Base-by-base conservation (phyloP, 37 sponge, comb jelly and placozoan genomes). In the Ephydatia muelleri region DNA sequence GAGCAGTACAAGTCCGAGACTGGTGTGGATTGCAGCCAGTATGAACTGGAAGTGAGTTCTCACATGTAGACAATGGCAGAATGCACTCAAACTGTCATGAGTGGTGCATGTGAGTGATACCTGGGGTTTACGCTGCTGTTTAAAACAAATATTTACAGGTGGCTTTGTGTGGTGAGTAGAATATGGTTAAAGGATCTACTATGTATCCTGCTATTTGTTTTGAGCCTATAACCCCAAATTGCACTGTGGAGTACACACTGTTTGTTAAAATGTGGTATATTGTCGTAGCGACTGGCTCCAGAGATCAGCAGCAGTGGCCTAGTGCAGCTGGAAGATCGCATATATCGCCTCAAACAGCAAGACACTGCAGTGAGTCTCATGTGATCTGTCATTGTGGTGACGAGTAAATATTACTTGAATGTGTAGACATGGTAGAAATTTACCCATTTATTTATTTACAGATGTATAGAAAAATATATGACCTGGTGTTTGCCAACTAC, bases 401-500 rank as follows among this genome's bases (percentile, higher is more conserved):
- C 77, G 22, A 49, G 49, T 28, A 76, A 76, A n/a, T 76, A 76
- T 34, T 49, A 76, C 49, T 22, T 27, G 4, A 38, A 74, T 74
- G 70, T 69, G 12, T 30, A 30, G 70, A 30, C 25, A 8, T 68
- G 36, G 2, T 27, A 68, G 31, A 33, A 27, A 5, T 38, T 37
- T 25, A 49, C 28, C 12, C 14, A 49, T 75, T 5, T 33, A 65
- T 68, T 35, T 49, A 39, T 47, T 70, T 8, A n/a, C 26, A 79
- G 80, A 65, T 80, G 21, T 72, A 80, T 57, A 43, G 81, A 29
- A 89, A 89, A 34, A 85, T 90, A 12, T 82, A 81, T 81, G 82
- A 90, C 38, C 82, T 85, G 27, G 90, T 90, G 36, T 81, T 80
- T 64, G 85, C 85, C 38, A 81, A 85, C 78, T 85, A 90, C 71